phyloP scores from a whole-genome alignment of 2,888 invertebrate genomes.

The Harpalus rubripes region DNA sequence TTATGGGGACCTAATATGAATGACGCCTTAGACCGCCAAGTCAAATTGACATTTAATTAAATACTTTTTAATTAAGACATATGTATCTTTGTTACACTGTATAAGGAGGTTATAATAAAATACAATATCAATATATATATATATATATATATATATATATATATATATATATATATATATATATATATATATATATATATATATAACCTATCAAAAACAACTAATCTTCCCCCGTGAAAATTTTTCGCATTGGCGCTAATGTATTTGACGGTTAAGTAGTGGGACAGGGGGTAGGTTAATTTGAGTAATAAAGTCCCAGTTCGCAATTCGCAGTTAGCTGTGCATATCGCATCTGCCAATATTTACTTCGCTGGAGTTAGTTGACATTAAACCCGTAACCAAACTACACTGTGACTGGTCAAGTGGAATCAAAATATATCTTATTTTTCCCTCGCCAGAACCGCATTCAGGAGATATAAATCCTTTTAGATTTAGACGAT shows the following conservation, averaged over 20 bases:
- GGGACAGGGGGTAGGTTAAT: slow-evolving; percentile 73
- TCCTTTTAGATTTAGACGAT: no score
- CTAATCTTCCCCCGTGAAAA: background rate
- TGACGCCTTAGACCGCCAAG: no score
- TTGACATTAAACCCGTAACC: slow-evolving; percentile 73
- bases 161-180: no score
- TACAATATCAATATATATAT: no score
- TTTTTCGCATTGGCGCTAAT: background rate
- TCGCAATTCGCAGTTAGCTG: slow-evolving; percentile 50
- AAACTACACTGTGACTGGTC: slow-evolving; percentile 73
- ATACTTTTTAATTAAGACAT: no score
- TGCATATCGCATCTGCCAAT: slow-evolving; percentile 72
- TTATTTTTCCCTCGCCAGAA: slow-evolving; percentile 71
- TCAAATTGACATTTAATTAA: no score
- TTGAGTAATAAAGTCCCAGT: slow-evolving; percentile 76
- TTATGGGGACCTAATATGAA: no score
- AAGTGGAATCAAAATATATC: slow-evolving; percentile 75
- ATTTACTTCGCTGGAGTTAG: slow-evolving; percentile 77
- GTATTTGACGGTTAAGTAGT: background rate
- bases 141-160: no score
- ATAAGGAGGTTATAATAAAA: no score
- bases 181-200: no score
- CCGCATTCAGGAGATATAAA: background rate
- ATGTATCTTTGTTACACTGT: no score
- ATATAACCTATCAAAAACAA: background rate